A percentile compares a stretch with the other conserved stretches of the same genome.
Evolutionary conservation across 2,888 invertebrate genomes (phyloP).

Genomic region (Oegoconia quadripuncta): DNA sequence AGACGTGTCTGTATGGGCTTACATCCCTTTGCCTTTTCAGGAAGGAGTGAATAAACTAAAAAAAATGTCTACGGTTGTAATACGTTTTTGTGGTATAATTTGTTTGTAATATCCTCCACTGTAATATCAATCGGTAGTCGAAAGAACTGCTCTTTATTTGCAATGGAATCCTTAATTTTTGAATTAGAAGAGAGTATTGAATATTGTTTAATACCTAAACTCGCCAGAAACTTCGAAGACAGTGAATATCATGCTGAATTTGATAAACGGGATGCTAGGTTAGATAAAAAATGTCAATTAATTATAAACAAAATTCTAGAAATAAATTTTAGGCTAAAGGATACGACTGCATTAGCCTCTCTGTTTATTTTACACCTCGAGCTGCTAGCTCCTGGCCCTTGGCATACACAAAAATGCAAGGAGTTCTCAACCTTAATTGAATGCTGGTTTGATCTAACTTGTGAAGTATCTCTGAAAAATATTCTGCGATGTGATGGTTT

Average conservation of each 20-base stretch:
- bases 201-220: constrained; percentile 46
- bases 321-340: constrained; percentile 30
- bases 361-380: constrained; percentile 51
- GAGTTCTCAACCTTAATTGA: constrained; percentile 38
- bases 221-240: constrained; percentile 48
- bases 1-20: too few species aligned
- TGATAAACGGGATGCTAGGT: constrained; percentile 36
- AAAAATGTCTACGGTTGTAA: too few species aligned
- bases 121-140: background rate
- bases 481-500: constrained; percentile 31
- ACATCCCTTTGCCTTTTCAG: too few species aligned
- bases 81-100: too few species aligned
- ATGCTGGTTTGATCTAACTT: constrained; percentile 39
- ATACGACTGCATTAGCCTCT: constrained; percentile 34
- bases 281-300: constrained; percentile 34
- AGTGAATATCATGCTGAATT: constrained; percentile 44
- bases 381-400: constrained; percentile 38
- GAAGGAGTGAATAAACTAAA: too few species aligned
- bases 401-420: constrained; percentile 40
- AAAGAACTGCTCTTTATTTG: too few species aligned
- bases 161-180: constrained; percentile 1
- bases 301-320: constrained; percentile 37
- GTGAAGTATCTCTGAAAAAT: constrained; percentile 34
- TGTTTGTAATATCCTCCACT: too few species aligned
- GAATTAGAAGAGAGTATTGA: constrained; percentile 30